A percentile compares a stretch with the other conserved stretches of the same genome.
Conservation (phyloP, 2,797 vertebrate genomes). For the Ptychobarbus kaznakovi region DNA sequence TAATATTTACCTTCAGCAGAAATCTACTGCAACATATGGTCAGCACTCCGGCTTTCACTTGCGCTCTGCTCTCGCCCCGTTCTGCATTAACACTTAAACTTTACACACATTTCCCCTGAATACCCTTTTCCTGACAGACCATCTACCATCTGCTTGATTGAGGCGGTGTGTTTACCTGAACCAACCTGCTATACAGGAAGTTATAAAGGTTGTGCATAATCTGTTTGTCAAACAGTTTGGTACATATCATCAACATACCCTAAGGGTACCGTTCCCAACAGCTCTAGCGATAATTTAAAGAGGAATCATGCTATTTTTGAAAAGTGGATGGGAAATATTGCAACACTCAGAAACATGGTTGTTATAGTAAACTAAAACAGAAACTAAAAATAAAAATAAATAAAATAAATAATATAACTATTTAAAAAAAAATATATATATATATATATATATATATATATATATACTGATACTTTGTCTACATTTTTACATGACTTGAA, state of each 20-base stretch:
- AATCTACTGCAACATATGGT: conserved; percentile 73
- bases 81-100: conserved; percentile 52
- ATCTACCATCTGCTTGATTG: conserved; percentile 45
- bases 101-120: conserved; percentile 16
- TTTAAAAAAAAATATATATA: too few relatives aligned
- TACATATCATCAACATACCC: background rate
- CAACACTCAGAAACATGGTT: background rate
- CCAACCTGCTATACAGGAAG: background rate
- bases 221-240: conserved; percentile 17
- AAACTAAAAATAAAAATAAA: background rate
- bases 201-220: background rate
- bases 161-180: conserved; percentile 45
- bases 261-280: background rate
- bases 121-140: conserved; percentile 28
- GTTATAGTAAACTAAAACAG: background rate
- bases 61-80: conserved; percentile 50
- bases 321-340: background rate
- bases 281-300: background rate
- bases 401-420: background rate
- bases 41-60: conserved; percentile 67
- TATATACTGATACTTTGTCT: too few relatives aligned
- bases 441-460: too few relatives aligned
- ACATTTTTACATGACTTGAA: too few relatives aligned
- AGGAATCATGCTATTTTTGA: background rate
- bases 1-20: conserved; percentile 71